A percentile compares a stretch with the other conserved stretches of the same genome.
phyloP scores from a whole-genome alignment of 1,140 invertebrate genomes.

The Amphibalanus amphitrite region DNA sequence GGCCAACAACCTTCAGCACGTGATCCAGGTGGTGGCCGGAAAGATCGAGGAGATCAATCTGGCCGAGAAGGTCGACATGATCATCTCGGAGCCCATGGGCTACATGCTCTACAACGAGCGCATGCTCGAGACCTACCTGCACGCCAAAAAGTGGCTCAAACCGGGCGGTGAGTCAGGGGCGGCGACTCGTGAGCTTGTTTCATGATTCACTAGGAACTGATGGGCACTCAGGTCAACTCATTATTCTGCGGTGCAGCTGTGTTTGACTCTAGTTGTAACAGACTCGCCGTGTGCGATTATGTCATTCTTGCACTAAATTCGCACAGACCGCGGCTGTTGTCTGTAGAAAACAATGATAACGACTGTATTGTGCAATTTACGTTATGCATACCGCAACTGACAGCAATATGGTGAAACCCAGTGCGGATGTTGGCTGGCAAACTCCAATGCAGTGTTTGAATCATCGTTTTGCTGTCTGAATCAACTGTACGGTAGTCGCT shows the following conservation, averaged over 20 bases:
- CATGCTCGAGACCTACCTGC: conserved; percentile 97
- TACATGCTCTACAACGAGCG: conserved; percentile 99
- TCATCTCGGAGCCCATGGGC: conserved; percentile 98
- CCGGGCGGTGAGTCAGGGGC: conserved; percentile 41
- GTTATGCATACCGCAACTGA: too few species aligned
- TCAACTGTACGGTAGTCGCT: too few species aligned
- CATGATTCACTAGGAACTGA: background rate
- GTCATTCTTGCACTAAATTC: background rate
- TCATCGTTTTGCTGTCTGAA: too few species aligned
- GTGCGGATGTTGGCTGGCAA: too few species aligned
- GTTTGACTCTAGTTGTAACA: too few species aligned
- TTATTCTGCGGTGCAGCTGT: too few species aligned
- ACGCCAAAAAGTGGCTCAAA: conserved; percentile 95
- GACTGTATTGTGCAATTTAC: background rate
- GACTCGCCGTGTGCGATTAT: too few species aligned
- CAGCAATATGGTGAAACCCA: too few species aligned
- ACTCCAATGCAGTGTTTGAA: too few species aligned
- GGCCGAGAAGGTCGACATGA: conserved; percentile 87
- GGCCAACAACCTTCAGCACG: conserved; percentile 69
- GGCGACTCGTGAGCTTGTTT: too few species aligned
- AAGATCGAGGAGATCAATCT: conserved; percentile 97
- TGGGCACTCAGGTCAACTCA: background rate
- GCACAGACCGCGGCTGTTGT: background rate
- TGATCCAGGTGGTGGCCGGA: conserved; percentile 82
- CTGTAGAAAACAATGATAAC: background rate